Evolutionary conservation across 35 echinoderm and acorn worm genomes (phyloP), one percentile per base, ranked within the genome.

Genomic region (Eucidaris tribuloides): DNA sequence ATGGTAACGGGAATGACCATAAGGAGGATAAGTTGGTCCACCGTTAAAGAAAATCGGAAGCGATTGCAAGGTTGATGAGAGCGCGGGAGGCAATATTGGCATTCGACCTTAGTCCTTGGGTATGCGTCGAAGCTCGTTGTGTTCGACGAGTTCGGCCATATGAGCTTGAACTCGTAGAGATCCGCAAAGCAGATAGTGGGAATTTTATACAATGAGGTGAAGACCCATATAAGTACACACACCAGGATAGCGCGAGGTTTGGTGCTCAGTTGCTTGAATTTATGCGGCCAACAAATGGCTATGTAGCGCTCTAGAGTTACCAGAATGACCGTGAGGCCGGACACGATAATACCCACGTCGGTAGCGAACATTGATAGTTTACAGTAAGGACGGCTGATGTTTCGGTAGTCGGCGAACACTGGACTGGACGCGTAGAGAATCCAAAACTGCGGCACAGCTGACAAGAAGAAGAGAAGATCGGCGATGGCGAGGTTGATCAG

Each of bases 211-310:
- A 88, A 63, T 20, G 83, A 76, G 9, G 83, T 86, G 46, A 89
- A 79, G 7, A 92, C 31, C 94, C 94, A 97, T 22, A 97, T 65
- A 23, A 59, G 68, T 11, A 68, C 62, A 58, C 89, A 92, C 9
- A 92, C 44, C 39, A 85, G 68, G 13, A 97, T 60, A 6, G 94
- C 88, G 52, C 89, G 65, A 19, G 66, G 80, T 66, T 76, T 84
- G 18, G 94, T 92, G 65, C 94, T 92, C 30, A 97, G 77, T 15
- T 71, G 90, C 28, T 83, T 85, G 54, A 92, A 97, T 59, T 85
- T 92, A 56, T 87, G 85, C 14, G 94, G 94, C 94, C 90, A 92
- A n/a, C 94, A 97, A n/a, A 89, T 92, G 49, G 90, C 90, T 15
- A 97, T 74, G 39, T 97, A 97, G 20, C 94, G 42, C 77, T 97